Conservation (phyloP, 2,888 invertebrate species). For the Drosophila borealis region DNA sequence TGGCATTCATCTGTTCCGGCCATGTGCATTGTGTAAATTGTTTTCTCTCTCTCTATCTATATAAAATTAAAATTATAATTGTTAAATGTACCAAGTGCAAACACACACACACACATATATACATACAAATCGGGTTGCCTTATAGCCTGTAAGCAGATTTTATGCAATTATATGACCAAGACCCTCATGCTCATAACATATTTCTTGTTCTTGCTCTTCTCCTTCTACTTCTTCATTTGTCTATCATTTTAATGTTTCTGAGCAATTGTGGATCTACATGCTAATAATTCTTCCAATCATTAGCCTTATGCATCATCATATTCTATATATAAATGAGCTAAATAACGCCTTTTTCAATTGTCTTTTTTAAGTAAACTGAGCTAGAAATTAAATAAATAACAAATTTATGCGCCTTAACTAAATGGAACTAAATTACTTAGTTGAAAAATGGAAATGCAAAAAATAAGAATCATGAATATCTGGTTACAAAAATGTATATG, state of each 20-base stretch:
- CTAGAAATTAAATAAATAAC: slow-evolving; percentile 53
- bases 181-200: slow-evolving; percentile 41
- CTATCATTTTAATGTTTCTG: slow-evolving; percentile 20
- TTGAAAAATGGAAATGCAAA: no score
- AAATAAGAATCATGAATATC: no score
- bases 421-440: no score
- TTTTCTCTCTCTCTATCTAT: slow-evolving; percentile 46
- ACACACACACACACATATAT: slow-evolving; percentile 25
- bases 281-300: slow-evolving; percentile 35
- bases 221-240: neutral
- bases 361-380: slow-evolving; percentile 48
- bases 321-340: slow-evolving; percentile 32
- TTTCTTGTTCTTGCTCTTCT: slow-evolving; percentile 2
- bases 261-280: slow-evolving; percentile 35
- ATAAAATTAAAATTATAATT: slow-evolving; percentile 52
- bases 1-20: slow-evolving; percentile 37
- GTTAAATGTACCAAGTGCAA: slow-evolving; percentile 60
- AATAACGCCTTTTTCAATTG: slow-evolving; percentile 40
- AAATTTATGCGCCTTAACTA: slow-evolving; percentile 44
- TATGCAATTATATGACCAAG: slow-evolving; percentile 48
- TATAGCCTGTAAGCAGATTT: slow-evolving; percentile 69
- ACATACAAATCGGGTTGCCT: slow-evolving; percentile 71
- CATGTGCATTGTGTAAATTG: slow-evolving; percentile 68
- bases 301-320: slow-evolving; percentile 42
- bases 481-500: no score